Base-by-base conservation (phyloP, 2,113 vertebrate genomes). In the Opisthocomus hoazin region DNA sequence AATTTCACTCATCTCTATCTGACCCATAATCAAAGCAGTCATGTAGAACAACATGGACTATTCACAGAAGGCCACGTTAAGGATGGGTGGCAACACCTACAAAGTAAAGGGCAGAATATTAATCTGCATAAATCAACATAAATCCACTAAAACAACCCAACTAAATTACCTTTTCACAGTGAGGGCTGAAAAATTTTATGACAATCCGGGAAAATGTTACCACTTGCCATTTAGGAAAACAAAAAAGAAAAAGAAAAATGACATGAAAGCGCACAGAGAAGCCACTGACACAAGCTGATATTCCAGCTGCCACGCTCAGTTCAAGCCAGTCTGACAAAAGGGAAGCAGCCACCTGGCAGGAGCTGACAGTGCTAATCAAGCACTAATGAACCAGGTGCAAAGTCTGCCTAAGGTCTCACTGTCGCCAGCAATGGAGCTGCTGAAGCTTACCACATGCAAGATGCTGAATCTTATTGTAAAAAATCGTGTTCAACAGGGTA, bases 401-500 rank as follows among this genome's bases (percentile, higher is more conserved):
- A 19, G 6, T 8, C 46, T 10, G 10, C 23, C 29, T 5, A 2
- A 5, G 2, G 15, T 32, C 19, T 30, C 16, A 2, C 27, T 23
- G 41, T 9, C 70, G 11, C 51, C 34, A 14, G 27, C 69, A 22
- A 11, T 0, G 2, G 13, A 26, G 32, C 37, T 18, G 46, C 73
- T 69, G 63, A 9, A 51, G 26, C 27, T 6, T 19, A 12, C 2
- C 37, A 37, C 3, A 0, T 22, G 32, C 32, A 24, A 17, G 23
- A 39, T 34, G 54, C 14, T 8, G 10, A 50, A 9, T 20, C 41
- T 50, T 20, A 54, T 27, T 5, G 7, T 14, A 21, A 45, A 87
- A 76, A 34, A 17, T 9, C 0, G 1, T 7, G 4, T 36, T 69
- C 17, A 36, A 34, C 16, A 15, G 14, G 6, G 1, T 41, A 20